Evolutionary conservation across 2,888 invertebrate genomes (phyloP).

Genomic region (Brachypterus glaber): DNA sequence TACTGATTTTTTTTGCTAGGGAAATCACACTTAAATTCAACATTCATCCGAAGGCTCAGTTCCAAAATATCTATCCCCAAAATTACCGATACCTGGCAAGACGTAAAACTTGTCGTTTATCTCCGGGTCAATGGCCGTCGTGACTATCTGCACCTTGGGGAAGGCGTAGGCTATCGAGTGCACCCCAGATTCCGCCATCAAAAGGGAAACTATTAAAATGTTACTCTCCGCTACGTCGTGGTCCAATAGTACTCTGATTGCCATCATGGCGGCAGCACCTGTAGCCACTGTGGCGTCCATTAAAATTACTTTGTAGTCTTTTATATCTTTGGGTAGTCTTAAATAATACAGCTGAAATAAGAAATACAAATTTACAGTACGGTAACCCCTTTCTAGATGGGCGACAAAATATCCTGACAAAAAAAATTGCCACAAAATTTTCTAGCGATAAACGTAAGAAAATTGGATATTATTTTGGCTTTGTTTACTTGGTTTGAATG

Average conservation of each 20-base stretch:
- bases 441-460: neutral
- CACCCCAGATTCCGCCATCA: slow-evolving; percentile 97
- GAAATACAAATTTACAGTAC: slow-evolving; percentile 3
- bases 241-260: slow-evolving; percentile 91
- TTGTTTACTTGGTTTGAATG: too few species aligned
- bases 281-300: slow-evolving; percentile 99
- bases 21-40: slow-evolving; percentile 5
- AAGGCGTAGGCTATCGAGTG: slow-evolving; percentile 98
- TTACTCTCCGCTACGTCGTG: slow-evolving; percentile 94
- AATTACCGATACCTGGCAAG: slow-evolving; percentile 96
- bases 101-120: slow-evolving; percentile 97
- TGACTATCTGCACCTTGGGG: slow-evolving; percentile 89
- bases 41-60: slow-evolving; percentile 73
- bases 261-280: slow-evolving; percentile 99
- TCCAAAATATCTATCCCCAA: slow-evolving; percentile 95
- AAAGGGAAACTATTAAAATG: slow-evolving; percentile 82
- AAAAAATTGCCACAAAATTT: too few species aligned
- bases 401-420: neutral
- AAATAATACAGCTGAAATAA: slow-evolving; percentile 78
- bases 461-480: too few species aligned
- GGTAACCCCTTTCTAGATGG: neutral
- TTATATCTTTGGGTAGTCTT: slow-evolving; percentile 93
- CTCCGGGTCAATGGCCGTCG: slow-evolving; percentile 92
- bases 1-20: too few species aligned
- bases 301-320: slow-evolving; percentile 86